Base-by-base conservation (phyloP, 2,797 vertebrate species). In the Poecilia velifera region DNA sequence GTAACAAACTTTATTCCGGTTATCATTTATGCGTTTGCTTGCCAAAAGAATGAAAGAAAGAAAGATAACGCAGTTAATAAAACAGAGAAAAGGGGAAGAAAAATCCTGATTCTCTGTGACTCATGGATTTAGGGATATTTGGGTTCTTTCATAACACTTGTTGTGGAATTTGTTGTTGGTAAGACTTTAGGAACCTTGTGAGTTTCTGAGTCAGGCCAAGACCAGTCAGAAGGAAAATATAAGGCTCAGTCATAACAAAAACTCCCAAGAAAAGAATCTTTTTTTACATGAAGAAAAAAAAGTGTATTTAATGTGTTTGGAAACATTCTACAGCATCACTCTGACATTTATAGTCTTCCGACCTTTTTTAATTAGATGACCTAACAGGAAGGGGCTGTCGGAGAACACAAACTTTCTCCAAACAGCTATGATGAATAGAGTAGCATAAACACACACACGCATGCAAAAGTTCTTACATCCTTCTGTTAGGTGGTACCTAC, bases 371-470 rank as follows among this genome's bases (percentile, higher is more conserved):
- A 86, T 71, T 55, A 73, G 59, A 72, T 86, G 84, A 87, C 81
- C 71, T 36, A 83, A 90, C 79, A 90, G 88, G 89, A 90, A 90
- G 74, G 76, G 43, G 31, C 85, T 76, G 76, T 81, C 55, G 75
- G 80, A 70, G 75, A 91, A 93, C 81, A 91, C 78, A 88, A 81
- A 86, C 82, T 73, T 84, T 78, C 91, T 85, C 87, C 88, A 76
- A 86, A 74, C 73, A 76, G 73, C 82, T 73, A 59, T 28, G 79
- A 91, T 93, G 90, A 94, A 94, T 89, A 84, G 85, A 75, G 80
- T 75, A 86, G 84, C 91, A 82, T 89, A 80, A 88, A 87, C 8
- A 59, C 72, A 79, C 66, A 81, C 36, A 73, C 36, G 73, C 74
- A 41, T 41, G 64, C 12, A 39, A 68, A 51, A 59, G 73, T 74